These are phyloP conservation scores for Nannoperca obscura DNA, from an alignment of 2,797 vertebrate species.

Conservation along the genomic window DNA sequence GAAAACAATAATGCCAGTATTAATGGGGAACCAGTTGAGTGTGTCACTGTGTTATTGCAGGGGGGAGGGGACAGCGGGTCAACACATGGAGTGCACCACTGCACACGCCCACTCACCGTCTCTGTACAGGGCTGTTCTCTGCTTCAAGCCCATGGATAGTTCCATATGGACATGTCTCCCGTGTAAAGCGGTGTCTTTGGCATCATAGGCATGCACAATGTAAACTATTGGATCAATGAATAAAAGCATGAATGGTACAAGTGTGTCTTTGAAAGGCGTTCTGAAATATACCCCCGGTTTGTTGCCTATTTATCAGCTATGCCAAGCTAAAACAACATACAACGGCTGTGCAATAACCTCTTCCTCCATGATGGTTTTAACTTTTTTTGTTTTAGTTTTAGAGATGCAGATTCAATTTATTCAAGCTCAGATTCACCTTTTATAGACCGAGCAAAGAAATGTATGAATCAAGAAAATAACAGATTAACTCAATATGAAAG, in stretches of 20 bases:
- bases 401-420: not conserved
- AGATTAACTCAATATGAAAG: not conserved
- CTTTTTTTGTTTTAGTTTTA: not conserved
- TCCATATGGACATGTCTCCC: slow-evolving; percentile 88
- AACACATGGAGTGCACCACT: slow-evolving; percentile 68
- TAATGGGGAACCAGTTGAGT: slow-evolving; percentile 71
- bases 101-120: slow-evolving; percentile 94
- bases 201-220: slow-evolving; percentile 90
- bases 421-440: not conserved
- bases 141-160: slow-evolving; percentile 90
- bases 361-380: not conserved
- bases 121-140: slow-evolving; percentile 88
- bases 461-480: not conserved
- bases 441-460: not conserved
- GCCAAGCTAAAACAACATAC: not conserved
- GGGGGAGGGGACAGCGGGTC: slow-evolving; percentile 56
- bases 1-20: slow-evolving; percentile 61
- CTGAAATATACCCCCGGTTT: not conserved
- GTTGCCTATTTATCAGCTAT: not conserved
- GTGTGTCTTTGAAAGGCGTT: not conserved
- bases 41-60: slow-evolving; percentile 75
- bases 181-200: slow-evolving; percentile 86
- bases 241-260: slow-evolving; percentile 74
- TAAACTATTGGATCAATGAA: slow-evolving; percentile 90
- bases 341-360: not conserved